Evolutionary conservation across 92 coral and sea anemone species (phyloP), one percentile per base, ranked within the genome.

Genomic region (Palythoa caribaeorum): DNA sequence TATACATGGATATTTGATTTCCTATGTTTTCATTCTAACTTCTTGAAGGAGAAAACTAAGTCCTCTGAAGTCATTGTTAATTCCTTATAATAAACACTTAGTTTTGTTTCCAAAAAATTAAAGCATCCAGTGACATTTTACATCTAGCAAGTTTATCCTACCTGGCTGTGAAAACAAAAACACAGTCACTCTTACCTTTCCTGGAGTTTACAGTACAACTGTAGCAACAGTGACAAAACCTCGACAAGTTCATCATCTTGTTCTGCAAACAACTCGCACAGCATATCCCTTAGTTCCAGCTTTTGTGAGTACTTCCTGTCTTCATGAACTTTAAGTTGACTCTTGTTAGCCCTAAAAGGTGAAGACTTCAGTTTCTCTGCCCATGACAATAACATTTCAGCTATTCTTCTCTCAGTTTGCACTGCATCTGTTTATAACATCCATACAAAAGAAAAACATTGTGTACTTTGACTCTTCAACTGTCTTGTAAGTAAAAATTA

Each of bases 171-270:
- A 13, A 51, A 48, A 48, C 60, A 17, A 47, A 35, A 3, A 16
- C n/a, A n/a, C n/a, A n/a, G n/a, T n/a, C 16, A 6, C 12, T 20
- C 48, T 60, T 60, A 89, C 92, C 92, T 84, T 19, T 62, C 52
- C 47, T 39, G 77, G 11, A 91, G 73, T 63, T 50, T 70, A 48
- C 79, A 85, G 79, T 90, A 77, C 20, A 97, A 88, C 57, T 83
- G 55, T 44, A 97, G 94, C 35, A 95, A 87, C 2, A 84, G 65
- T n/a, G 91, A 77, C 89, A 97, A 81, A 51, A 90, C 83, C 44
- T 84, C 90, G 19, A 97, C 79, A 89, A 97, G 92, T 52, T 95
- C 95, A 83, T 97, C 98, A 88, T 97, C 99, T 90, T 97, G 98
- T 39, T 97, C 98, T 69, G 93, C 76, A 90, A 97, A 97, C 71